A percentile compares a stretch with the other conserved stretches of the same genome.
These are phyloP conservation scores for Tauraco erythrolophus DNA, from an alignment of 2,113 vertebrate species.

Conservation along the genomic window DNA sequence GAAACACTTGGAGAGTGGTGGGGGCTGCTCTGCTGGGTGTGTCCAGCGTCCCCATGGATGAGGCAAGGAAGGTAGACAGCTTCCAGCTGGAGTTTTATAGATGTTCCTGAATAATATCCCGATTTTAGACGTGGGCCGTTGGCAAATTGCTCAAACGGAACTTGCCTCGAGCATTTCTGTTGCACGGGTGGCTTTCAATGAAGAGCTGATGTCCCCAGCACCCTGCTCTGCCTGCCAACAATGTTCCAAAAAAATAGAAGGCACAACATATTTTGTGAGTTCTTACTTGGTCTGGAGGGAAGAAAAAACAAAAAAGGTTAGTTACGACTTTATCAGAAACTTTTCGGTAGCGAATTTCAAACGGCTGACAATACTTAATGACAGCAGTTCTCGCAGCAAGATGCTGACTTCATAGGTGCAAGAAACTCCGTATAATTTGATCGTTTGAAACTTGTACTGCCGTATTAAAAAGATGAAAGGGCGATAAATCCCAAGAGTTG, in stretches of 20 bases:
- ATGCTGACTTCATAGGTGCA: neutral
- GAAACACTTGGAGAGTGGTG: neutral
- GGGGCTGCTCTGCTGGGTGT: neutral
- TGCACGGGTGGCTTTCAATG: neutral
- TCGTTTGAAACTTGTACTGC: neutral
- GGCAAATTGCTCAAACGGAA: neutral
- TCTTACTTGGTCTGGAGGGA: neutral
- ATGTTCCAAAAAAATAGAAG: neutral
- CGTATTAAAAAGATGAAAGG: neutral
- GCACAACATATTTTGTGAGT: neutral
- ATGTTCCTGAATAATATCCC: neutral
- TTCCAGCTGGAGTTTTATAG: neutral
- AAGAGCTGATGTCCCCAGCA: neutral
- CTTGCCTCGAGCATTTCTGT: neutral
- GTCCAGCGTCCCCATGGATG: fast-evolving
- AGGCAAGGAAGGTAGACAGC: neutral
- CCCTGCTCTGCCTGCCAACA: neutral
- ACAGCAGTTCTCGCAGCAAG: neutral
- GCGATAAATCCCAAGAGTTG: neutral
- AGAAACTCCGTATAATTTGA: neutral
- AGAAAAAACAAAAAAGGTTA: neutral
- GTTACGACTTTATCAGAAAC: neutral
- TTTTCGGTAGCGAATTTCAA: neutral
- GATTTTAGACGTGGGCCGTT: neutral
- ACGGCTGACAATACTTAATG: neutral